Conservation (phyloP, 23 tunicate genomes). For the Botrylloides violaceus region DNA sequence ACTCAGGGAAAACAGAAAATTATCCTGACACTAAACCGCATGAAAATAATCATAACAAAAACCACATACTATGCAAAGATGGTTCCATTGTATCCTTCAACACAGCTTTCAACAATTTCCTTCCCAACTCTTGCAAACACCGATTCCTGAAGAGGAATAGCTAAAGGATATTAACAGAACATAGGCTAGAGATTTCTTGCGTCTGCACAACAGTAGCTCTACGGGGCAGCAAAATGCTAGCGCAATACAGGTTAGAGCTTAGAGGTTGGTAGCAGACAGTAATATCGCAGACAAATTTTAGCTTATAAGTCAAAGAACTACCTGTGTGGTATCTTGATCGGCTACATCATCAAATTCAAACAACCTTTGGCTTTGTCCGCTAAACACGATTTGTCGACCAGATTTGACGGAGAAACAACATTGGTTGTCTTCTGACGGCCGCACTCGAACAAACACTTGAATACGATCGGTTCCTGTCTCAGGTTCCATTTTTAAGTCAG, state of each 20-base stretch:
- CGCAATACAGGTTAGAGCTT: too few relatives aligned
- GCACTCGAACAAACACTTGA: constrained; percentile 28
- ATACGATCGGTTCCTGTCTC: constrained; percentile 20
- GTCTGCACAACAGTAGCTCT: too few relatives aligned
- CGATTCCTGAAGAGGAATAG: constrained; percentile 26
- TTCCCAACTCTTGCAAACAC: constrained; percentile 48
- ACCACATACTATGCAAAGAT: constrained; percentile 66
- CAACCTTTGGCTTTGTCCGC: constrained; percentile 4
- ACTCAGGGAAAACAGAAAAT: background rate
- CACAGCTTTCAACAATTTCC: constrained; percentile 55
- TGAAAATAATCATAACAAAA: background rate
- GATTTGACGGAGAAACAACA: constrained; percentile 7
- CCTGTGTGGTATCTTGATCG: constrained; percentile 34
- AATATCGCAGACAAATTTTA: too few relatives aligned
- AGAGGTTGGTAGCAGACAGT: too few relatives aligned
- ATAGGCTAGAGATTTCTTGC: too few relatives aligned
- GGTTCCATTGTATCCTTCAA: constrained; percentile 75
- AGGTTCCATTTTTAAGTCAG: constrained; percentile 7
- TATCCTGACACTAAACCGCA: background rate
- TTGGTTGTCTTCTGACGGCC: constrained; percentile 26
- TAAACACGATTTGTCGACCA: background rate
- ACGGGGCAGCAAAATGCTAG: too few relatives aligned
- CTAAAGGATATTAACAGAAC: too few relatives aligned
- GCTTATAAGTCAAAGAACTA: background rate
- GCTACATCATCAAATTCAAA: constrained; percentile 39